A percentile compares a stretch with the other conserved stretches of the same genome.
Conservation (phyloP, 2,888 invertebrate genomes). For the Pristionchus maxplancki region DNA sequence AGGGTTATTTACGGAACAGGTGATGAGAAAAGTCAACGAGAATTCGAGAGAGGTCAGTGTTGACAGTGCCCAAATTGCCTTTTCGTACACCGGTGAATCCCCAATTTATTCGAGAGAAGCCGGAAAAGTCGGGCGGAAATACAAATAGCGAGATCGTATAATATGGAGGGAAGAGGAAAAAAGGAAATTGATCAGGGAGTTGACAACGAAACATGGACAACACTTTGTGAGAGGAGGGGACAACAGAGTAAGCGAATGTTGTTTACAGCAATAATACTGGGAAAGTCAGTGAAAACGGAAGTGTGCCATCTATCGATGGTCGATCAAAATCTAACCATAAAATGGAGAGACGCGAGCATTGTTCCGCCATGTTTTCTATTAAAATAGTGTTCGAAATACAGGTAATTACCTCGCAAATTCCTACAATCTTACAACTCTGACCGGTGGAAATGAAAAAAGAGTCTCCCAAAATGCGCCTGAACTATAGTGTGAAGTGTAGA, state of each 20-base stretch:
- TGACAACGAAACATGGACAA: constrained; percentile 12
- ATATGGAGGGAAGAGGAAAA: background rate
- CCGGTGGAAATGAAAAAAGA: too few species aligned
- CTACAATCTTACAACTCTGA: too few species aligned
- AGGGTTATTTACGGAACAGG: constrained; percentile 16
- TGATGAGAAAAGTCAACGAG: background rate
- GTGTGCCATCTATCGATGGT: too few species aligned
- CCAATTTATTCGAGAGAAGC: background rate
- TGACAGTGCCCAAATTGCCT: background rate
- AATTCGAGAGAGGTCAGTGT: background rate
- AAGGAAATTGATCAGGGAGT: background rate
- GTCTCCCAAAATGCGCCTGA: too few species aligned
- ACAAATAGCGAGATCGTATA: background rate
- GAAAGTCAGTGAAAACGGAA: background rate
- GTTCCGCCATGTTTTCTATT: too few species aligned
- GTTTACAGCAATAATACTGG: constrained; percentile 5
- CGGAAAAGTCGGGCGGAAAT: too few species aligned
- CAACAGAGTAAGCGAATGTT: constrained; percentile 16
- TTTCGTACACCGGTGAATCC: constrained; percentile 21
- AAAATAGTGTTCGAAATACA: too few species aligned
- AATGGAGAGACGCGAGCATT: too few species aligned
- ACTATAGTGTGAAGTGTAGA: too few species aligned
- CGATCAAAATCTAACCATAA: too few species aligned
- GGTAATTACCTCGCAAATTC: too few species aligned
- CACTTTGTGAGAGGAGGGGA: background rate